Evolutionary conservation across 2,113 vertebrate genomes (phyloP).

Genomic region (Zosterops japonicus): DNA sequence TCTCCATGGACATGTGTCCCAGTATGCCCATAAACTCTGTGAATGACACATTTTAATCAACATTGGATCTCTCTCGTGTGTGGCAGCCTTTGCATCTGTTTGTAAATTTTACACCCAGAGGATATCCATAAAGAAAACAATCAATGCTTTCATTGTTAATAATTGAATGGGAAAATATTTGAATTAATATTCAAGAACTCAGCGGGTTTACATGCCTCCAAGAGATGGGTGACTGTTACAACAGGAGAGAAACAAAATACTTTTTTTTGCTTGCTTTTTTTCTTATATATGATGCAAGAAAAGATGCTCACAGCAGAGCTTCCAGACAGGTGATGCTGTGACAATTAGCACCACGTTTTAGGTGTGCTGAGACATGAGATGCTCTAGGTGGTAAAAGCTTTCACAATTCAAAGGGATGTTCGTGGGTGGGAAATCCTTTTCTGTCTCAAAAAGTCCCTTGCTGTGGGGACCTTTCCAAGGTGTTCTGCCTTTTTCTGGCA

Average conservation of each 20-base stretch:
- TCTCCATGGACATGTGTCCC: not conserved
- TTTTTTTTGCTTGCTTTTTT: not conserved
- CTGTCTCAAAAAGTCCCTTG: not conserved
- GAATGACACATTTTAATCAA: not conserved
- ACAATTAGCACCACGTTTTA: not conserved
- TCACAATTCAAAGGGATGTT: not conserved
- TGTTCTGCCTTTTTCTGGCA: not conserved
- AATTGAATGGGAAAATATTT: not conserved
- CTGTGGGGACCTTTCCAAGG: rapidly evolving
- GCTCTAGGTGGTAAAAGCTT: not conserved
- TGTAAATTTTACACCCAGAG: not conserved
- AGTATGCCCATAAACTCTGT: not conserved
- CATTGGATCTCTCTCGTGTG: rapidly evolving
- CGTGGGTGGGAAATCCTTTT: rapidly evolving
- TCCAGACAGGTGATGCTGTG: not conserved
- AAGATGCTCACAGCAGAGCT: not conserved
- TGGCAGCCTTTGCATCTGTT: not conserved
- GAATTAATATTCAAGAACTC: not conserved
- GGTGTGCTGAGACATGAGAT: not conserved
- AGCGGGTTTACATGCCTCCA: not conserved
- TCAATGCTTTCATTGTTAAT: not conserved
- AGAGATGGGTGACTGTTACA: not conserved
- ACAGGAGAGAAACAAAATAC: not conserved
- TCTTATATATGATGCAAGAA: not conserved
- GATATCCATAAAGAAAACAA: not conserved